Evolutionary conservation across 2,113 vertebrate genomes (phyloP).

Genomic region (Daubentonia madagascariensis): DNA sequence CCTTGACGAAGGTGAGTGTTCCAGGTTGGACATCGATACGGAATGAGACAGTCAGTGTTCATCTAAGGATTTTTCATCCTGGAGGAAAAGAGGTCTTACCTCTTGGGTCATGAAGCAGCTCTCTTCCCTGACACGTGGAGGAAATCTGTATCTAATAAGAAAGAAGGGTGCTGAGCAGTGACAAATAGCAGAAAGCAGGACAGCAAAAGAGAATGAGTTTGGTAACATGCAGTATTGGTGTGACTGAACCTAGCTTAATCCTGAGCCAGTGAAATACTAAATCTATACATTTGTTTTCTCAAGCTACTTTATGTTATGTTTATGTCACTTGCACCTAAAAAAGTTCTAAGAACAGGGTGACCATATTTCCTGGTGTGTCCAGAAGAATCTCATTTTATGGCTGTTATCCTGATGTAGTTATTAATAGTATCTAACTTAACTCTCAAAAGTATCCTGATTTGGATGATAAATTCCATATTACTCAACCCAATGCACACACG

Average conservation of each 20-base stretch:
- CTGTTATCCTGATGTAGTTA: neutral
- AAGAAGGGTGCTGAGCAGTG: neutral
- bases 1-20: neutral
- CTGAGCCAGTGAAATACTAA: neutral
- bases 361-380: neutral
- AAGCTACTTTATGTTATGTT: neutral
- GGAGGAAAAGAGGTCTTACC: neutral
- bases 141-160: neutral
- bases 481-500: rapidly evolving
- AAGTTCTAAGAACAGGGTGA: neutral
- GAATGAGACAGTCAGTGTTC: neutral
- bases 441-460: neutral
- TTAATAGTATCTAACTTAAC: neutral
- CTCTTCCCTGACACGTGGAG: neutral
- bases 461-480: neutral
- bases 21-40: rapidly evolving
- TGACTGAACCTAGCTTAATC: neutral
- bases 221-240: neutral
- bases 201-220: neutral
- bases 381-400: neutral
- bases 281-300: neutral
- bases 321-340: neutral
- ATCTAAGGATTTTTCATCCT: neutral
- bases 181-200: neutral
- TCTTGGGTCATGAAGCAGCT: too few species aligned